Conservation (phyloP, 53 echinoderm and acorn worm species). For the Temnopleurus reevesii region DNA sequence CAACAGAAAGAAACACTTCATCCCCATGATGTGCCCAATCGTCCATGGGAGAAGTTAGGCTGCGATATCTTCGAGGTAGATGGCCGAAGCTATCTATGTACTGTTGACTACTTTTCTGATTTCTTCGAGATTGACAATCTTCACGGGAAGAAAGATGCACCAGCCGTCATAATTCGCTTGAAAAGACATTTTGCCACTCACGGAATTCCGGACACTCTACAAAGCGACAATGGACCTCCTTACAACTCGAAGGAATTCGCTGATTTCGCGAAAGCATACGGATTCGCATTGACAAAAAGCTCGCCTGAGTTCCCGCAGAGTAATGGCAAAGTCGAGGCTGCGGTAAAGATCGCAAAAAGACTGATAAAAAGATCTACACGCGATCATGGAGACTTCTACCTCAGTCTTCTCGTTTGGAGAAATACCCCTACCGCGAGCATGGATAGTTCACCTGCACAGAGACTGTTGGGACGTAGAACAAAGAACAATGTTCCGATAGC, state of each 20-base stretch:
- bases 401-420: constrained; percentile 10
- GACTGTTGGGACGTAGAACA: neutral
- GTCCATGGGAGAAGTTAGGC: constrained; percentile 65
- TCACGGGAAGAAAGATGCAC: constrained; percentile 62
- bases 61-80: constrained; percentile 57
- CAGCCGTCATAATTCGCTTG: constrained; percentile 58
- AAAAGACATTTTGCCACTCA: constrained; percentile 60
- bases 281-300: neutral
- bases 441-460: constrained; percentile 11
- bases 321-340: constrained; percentile 12
- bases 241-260: too few species aligned
- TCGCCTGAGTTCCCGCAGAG: constrained; percentile 17
- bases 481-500: neutral
- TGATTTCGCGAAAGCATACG: neutral
- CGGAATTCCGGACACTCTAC: constrained; percentile 57
- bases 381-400: neutral
- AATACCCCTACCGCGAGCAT: constrained; percentile 10
- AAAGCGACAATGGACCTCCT: constrained; percentile 63
- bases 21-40: constrained; percentile 40
- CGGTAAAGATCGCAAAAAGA: constrained; percentile 8
- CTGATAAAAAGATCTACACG: constrained; percentile 15
- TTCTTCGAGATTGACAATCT: constrained; percentile 70
- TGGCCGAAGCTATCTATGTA: constrained; percentile 53
- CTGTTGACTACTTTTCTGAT: constrained; percentile 68
- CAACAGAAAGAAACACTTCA: constrained; percentile 63